Conservation (phyloP, 2,888 invertebrate species). For the Syrista parreyssii region DNA sequence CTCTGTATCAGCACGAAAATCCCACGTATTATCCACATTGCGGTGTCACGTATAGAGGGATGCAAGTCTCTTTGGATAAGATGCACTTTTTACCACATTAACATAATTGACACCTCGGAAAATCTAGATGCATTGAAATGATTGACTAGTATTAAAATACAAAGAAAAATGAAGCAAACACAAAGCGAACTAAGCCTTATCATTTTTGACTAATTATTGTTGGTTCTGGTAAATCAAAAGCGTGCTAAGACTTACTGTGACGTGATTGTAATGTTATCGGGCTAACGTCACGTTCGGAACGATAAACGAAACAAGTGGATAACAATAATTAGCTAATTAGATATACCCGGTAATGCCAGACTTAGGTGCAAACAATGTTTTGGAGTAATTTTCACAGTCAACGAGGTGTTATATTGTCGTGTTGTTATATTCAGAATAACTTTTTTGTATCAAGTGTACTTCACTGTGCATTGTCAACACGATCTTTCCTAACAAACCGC, state of each 20-base stretch:
- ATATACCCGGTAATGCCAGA: background rate
- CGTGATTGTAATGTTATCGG: background rate
- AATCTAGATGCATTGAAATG: background rate
- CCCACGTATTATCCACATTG: background rate
- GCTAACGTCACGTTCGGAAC: background rate
- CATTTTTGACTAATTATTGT: constrained; percentile 19
- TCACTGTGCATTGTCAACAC: background rate
- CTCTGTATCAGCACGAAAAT: background rate
- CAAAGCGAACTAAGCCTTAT: background rate
- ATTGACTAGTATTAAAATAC: background rate
- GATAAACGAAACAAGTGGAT: background rate
- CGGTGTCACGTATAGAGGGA: background rate
- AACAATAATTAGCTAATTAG: background rate
- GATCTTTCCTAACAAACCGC: background rate
- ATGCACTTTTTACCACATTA: constrained; percentile 20
- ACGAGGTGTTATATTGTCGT: background rate
- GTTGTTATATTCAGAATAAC: background rate
- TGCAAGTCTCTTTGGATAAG: constrained; percentile 4
- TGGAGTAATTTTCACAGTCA: background rate
- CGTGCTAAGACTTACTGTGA: constrained; percentile 9
- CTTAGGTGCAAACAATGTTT: background rate
- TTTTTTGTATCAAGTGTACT: background rate
- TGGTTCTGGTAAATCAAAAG: constrained; percentile 10
- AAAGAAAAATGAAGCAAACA: background rate
- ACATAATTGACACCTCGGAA: background rate